phyloP scores from a whole-genome alignment of 2,113 vertebrate species.

The Pelecanoides urinatrix region DNA sequence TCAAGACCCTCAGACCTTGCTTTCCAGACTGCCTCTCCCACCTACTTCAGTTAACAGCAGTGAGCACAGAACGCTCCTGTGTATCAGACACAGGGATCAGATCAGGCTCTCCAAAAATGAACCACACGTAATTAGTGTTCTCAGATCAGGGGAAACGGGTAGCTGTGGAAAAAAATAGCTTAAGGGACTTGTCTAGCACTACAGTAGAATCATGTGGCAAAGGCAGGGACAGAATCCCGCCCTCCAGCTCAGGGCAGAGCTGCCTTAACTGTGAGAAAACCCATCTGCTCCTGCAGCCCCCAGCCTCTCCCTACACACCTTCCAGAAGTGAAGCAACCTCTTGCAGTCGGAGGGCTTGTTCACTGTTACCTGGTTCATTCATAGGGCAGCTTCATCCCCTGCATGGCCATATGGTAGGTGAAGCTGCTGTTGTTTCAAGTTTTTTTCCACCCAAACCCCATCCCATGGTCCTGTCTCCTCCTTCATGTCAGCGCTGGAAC shows the following conservation, averaged over 20 bases:
- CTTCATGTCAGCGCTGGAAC: background rate
- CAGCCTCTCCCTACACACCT: background rate
- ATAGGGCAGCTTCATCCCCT: background rate
- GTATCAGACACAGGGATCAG: background rate
- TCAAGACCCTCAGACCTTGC: background rate
- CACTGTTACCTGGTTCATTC: background rate
- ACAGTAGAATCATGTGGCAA: background rate
- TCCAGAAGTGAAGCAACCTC: background rate
- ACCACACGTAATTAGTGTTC: background rate
- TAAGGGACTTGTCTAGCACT: background rate
- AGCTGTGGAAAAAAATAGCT: background rate
- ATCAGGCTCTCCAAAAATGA: background rate
- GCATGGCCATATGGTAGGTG: background rate
- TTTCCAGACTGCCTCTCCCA: background rate
- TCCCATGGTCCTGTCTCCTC: background rate
- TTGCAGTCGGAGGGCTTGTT: background rate
- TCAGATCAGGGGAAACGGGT: background rate
- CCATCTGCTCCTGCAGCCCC: background rate
- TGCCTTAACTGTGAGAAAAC: background rate
- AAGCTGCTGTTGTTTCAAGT: background rate
- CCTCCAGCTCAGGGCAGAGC: background rate
- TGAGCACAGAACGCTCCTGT: accelerated
- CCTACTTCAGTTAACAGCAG: background rate
- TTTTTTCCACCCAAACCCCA: background rate
- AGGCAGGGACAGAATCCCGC: background rate